Evolutionary conservation across 53 echinoderm and acorn worm genomes (phyloP), one percentile per base, ranked within the genome.

Genomic region (Henricia sp.): DNA sequence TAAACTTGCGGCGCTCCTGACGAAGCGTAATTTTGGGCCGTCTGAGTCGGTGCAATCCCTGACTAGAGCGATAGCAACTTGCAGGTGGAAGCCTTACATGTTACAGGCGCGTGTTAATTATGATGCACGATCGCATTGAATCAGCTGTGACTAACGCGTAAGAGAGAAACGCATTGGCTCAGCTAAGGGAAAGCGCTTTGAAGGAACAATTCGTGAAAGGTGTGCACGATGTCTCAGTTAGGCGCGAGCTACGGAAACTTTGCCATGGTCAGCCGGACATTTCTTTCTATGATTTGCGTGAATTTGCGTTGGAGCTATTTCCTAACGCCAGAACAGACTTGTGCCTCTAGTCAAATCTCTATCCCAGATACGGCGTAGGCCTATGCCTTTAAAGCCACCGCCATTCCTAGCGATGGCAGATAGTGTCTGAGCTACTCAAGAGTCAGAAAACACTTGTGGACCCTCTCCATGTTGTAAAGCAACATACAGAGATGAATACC

Each of bases 121-220:
- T 16, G 8, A 19, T 54, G 54, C 20, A 60, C 20, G 62, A 60
- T 29, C 62, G 20, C 11, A 28, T 60, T 35, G 53, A 57, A 20
- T 30, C 57, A 3, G 37, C 58, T 42, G 78, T 62, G 30, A 9
- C 6, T 37, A n/a, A 32, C 16, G 4, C 6, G n/a, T 2, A 3
- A 10, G 76, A 75, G 55, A 27, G 42, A 42, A 39, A 23, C 24
- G 83, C 83, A 23, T 23, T 83, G 17, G 26, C 8, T 5, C 29
- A 16, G 4, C 34, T 83, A 2, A 12, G 60, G 17, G 63, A 78
- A 6, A 68, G 42, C 1, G 20, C 83, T 3, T 32, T 68, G 3
- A 40, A 10, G 25, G 74, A 83, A 0, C 72, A 73, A 62, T 89
- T 89, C 40, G 83, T 52, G 3, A 64, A 60, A 37, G 89, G 89